Evolutionary conservation across 2,797 vertebrate species (phyloP), one percentile per base, ranked within the genome.

Genomic region (Brotula barbata): DNA sequence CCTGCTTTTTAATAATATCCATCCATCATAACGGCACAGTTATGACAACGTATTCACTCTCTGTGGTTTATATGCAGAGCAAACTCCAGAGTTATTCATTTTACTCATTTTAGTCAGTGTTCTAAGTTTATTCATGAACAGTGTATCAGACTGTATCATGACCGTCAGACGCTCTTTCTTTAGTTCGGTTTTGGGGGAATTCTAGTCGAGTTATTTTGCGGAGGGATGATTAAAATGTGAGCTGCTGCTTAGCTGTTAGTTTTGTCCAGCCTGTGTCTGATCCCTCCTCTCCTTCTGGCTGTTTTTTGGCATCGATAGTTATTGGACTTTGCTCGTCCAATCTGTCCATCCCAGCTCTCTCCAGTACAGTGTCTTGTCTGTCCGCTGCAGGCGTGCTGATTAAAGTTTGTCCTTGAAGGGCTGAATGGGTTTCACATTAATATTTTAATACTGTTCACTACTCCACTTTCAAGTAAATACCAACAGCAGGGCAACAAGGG

Each of bases 361-460:
- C 9, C 41, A n/a, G n/a, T n/a, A n/a, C n/a, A n/a, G n/a, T 73
- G 37, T 74, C 57, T 59, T 70, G 44, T 82, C 58, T 59, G 46
- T 59, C 58, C 47, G 44, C 65, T 56, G 71, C 53, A 36, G 49
- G 77, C 75, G 67, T 54, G 52, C 75, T 78, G 80, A 87, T 88
- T 83, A 83, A 78, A 81, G 58, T 72, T 83, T 65, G 62, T 68
- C 76, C 46, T 78, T 55, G 36, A 64, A 71, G 58, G 56, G 16
- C 54, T 64, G 47, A 61, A 77, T 22, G 41, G 77, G 72, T 81
- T 82, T 77, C 23, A 43, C 73, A 75, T 85, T 69, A 79, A 84
- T 85, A 85, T 86, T 87, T 84, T 62, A 86, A 82, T 77, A 64
- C 60, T 42, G 50, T 70, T 78, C 71, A 83, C 79, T 68, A 64